Conservation (phyloP, 1,140 invertebrate species). For the Zaprionus vittiger region DNA sequence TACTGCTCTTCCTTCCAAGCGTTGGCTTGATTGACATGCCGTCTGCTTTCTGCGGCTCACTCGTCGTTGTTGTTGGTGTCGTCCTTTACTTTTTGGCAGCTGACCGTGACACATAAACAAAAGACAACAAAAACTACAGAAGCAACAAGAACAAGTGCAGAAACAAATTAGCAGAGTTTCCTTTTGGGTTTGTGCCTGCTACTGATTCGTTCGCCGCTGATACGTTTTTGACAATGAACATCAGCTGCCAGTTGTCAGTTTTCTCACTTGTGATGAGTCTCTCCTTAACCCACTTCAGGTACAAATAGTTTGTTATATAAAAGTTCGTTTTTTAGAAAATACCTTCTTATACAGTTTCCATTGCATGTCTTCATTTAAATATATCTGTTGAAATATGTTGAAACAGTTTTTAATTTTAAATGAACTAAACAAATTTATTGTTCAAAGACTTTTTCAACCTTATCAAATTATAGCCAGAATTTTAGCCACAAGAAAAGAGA, state of each 20-base stretch:
- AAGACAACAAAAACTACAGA: conserved; percentile 38
- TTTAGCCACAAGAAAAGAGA: not conserved
- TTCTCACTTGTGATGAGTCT: not conserved
- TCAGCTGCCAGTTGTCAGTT: conserved; percentile 58
- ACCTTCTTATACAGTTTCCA: too few relatives aligned
- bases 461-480: not conserved
- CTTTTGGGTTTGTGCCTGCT: conserved; percentile 12
- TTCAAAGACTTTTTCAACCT: not conserved
- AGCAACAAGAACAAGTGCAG: conserved; percentile 54
- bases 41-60: conserved; percentile 59
- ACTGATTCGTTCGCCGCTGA: conserved; percentile 38
- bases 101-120: conserved; percentile 70
- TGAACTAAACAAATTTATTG: not conserved
- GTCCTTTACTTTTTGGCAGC: conserved; percentile 57
- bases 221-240: conserved; percentile 78
- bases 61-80: conserved; percentile 10
- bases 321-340: too few relatives aligned
- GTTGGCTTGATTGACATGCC: conserved; percentile 76
- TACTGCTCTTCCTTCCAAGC: conserved; percentile 44
- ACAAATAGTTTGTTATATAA: not conserved
- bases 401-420: too few relatives aligned
- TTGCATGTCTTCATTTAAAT: too few relatives aligned
- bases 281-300: not conserved
- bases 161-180: conserved; percentile 70
- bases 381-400: too few relatives aligned